A percentile compares a stretch with the other conserved stretches of the same genome.
These are phyloP conservation scores for Popillia japonica DNA, from an alignment of 1,140 invertebrate species.

Conservation along the genomic window DNA sequence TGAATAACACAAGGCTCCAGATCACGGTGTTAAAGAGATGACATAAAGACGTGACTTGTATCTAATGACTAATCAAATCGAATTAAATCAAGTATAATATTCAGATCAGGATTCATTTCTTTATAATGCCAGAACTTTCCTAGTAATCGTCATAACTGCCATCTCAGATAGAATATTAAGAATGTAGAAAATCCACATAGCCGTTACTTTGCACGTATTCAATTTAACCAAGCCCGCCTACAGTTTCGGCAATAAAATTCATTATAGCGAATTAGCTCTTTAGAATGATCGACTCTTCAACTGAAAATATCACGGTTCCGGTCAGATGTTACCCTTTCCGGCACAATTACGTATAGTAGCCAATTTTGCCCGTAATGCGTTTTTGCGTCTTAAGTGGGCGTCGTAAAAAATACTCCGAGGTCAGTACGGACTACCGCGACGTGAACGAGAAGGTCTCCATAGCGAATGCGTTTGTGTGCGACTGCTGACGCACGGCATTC, in stretches of 20 bases:
- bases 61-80: too few relatives aligned
- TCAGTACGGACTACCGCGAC: not conserved
- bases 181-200: too few relatives aligned
- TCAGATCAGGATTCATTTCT: too few relatives aligned
- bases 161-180: too few relatives aligned
- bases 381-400: not conserved
- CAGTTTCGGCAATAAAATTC: not conserved
- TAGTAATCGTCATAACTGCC: too few relatives aligned
- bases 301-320: not conserved
- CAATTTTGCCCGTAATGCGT: not conserved
- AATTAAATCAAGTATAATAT: too few relatives aligned
- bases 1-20: too few relatives aligned
- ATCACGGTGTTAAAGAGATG: too few relatives aligned
- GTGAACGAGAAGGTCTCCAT: not conserved
- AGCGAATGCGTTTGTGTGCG: not conserved
- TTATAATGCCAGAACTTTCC: too few relatives aligned
- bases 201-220: too few relatives aligned
- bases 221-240: not conserved
- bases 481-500: not conserved
- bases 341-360: not conserved
- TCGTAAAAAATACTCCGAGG: conserved; percentile 1
- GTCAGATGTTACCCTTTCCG: not conserved
- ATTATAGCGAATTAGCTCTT: not conserved
- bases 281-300: conserved; percentile 3
- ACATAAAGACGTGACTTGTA: too few relatives aligned